Conservation (phyloP, 2,888 invertebrate species). For the Carpatolechia fugitivella region DNA sequence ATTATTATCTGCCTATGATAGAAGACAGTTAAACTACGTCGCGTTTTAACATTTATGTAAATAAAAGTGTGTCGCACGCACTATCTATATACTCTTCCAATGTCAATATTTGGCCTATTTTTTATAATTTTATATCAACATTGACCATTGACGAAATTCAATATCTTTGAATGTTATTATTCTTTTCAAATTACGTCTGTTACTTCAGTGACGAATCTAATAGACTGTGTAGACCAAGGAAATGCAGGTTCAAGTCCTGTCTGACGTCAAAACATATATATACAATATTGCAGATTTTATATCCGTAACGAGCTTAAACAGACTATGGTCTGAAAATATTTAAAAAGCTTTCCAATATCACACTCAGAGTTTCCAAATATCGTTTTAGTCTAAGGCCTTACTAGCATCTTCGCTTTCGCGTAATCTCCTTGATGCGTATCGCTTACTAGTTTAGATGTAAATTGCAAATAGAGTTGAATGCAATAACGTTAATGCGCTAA, state of each 20-base stretch:
- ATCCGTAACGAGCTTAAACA: too few species aligned
- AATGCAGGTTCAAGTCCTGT: too few species aligned
- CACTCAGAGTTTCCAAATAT: too few species aligned
- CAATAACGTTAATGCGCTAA: conserved; percentile 48
- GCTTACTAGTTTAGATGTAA: conserved; percentile 22
- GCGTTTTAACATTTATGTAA: neutral
- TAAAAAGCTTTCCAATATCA: too few species aligned
- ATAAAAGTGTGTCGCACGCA: neutral
- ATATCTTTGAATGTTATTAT: too few species aligned
- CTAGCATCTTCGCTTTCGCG: neutral
- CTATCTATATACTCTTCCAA: neutral
- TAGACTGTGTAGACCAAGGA: too few species aligned
- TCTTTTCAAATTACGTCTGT: too few species aligned
- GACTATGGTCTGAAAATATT: too few species aligned
- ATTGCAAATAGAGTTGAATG: conserved; percentile 21
- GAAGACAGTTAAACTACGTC: neutral
- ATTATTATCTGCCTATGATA: neutral
- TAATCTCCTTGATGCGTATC: neutral
- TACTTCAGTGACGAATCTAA: too few species aligned
- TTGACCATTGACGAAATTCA: too few species aligned
- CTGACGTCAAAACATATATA: too few species aligned
- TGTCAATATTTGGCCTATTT: neutral
- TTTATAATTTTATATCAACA: neutral
- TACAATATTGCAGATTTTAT: too few species aligned
- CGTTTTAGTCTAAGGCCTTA: neutral